These are phyloP conservation scores for Aplochiton taeniatus DNA, from an alignment of 2,797 vertebrate species.

Conservation along the genomic window DNA sequence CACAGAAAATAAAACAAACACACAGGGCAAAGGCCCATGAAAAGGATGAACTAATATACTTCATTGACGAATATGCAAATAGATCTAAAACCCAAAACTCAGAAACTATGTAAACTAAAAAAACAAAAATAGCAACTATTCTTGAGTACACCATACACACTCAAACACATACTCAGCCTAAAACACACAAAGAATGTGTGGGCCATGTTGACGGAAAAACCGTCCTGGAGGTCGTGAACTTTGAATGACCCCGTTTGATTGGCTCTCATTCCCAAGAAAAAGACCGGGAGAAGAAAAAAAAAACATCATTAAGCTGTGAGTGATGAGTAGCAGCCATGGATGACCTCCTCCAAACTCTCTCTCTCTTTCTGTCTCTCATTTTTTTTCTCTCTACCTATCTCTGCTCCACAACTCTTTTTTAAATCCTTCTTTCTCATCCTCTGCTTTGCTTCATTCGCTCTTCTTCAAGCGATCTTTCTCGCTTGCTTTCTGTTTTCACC, in stretches of 20 bases:
- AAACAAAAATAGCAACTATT: too few relatives aligned
- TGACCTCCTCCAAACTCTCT: slow-evolving; percentile 86
- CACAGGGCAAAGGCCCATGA: too few relatives aligned
- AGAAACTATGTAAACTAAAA: too few relatives aligned
- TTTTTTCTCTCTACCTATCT: slow-evolving; percentile 76
- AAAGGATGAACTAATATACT: too few relatives aligned
- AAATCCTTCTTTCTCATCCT: slow-evolving; percentile 48
- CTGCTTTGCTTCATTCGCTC: slow-evolving; percentile 42
- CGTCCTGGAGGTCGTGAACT: slow-evolving; percentile 99
- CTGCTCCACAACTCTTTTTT: slow-evolving; percentile 69
- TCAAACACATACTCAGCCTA: slow-evolving; percentile 12
- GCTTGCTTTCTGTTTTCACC: slow-evolving; percentile 52
- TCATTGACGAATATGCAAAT: too few relatives aligned
- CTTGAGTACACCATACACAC: background rate
- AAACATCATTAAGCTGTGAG: slow-evolving; percentile 99
- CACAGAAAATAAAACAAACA: too few relatives aligned
- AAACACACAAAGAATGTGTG: slow-evolving; percentile 13
- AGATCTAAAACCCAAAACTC: too few relatives aligned
- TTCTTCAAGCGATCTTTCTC: slow-evolving; percentile 53
- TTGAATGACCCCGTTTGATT: slow-evolving; percentile 92
- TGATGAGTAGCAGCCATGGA: slow-evolving; percentile 99
- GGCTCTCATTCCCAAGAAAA: slow-evolving; percentile 82
- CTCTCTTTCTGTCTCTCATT: slow-evolving; percentile 40
- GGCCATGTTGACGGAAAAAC: slow-evolving; percentile 59
- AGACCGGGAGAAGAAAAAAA: slow-evolving; percentile 71